Evolutionary conservation across 2,113 vertebrate genomes (phyloP).

Genomic region (Sigmodon hispidus): DNA sequence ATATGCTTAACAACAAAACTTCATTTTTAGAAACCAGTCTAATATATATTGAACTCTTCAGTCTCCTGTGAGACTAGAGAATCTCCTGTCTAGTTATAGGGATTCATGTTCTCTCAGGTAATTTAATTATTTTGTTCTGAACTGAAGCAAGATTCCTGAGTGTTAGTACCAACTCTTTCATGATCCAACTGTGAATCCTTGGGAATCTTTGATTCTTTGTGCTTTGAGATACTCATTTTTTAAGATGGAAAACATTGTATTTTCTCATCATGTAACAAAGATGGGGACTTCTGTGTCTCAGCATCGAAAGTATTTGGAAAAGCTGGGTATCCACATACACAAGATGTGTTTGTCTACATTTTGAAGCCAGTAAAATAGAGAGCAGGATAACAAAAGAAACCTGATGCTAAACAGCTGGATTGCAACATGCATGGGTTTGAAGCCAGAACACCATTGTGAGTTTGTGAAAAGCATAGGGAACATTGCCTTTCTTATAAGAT

Average conservation of each 20-base stretch:
- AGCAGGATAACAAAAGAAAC: constrained; percentile 52
- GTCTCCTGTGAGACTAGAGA: neutral
- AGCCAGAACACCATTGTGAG: constrained; percentile 48
- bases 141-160: neutral
- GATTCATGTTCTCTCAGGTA: neutral
- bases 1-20: neutral
- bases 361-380: constrained; percentile 62
- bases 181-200: neutral
- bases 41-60: neutral
- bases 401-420: constrained; percentile 69
- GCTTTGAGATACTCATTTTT: constrained; percentile 11
- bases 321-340: constrained; percentile 41
- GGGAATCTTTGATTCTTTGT: neutral
- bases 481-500: constrained; percentile 63
- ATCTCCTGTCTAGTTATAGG: neutral
- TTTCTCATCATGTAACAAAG: constrained; percentile 55
- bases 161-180: neutral
- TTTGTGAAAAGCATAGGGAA: constrained; percentile 55
- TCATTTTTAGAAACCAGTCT: constrained; percentile 13
- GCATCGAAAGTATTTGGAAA: constrained; percentile 34
- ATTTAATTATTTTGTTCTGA: constrained; percentile 40
- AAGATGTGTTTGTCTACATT: constrained; percentile 56
- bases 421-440: constrained; percentile 50
- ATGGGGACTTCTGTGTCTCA: constrained; percentile 9
- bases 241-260: constrained; percentile 32